phyloP scores from a whole-genome alignment of 2,113 vertebrate species.

The Atrichornis clamosus region DNA sequence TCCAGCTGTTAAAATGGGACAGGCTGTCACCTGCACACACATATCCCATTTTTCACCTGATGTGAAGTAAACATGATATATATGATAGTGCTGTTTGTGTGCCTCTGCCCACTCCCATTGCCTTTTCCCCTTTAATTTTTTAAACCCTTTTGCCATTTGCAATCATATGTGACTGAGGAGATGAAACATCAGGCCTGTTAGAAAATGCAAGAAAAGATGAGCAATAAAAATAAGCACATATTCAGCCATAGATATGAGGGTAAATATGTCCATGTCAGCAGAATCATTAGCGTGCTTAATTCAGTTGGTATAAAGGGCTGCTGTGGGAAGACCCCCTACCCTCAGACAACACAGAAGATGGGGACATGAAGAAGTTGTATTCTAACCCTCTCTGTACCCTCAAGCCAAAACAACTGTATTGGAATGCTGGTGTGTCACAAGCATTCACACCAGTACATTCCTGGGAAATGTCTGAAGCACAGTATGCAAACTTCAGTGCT shows the following conservation, averaged over 20 bases:
- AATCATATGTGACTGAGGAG: background rate
- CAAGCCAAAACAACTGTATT: background rate
- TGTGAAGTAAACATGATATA: background rate
- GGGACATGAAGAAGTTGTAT: background rate
- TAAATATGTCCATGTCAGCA: background rate
- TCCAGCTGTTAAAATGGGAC: background rate
- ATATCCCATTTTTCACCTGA: background rate
- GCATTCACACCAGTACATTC: background rate
- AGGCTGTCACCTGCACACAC: background rate
- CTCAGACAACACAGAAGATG: background rate
- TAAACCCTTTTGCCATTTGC: background rate
- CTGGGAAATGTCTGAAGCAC: background rate
- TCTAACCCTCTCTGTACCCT: background rate
- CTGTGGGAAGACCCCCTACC: background rate
- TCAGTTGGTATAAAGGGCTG: background rate
- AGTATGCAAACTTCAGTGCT: background rate
- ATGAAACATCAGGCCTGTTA: background rate
- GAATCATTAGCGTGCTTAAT: background rate
- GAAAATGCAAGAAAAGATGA: background rate
- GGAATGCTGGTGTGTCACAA: background rate
- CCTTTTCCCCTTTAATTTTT: background rate
- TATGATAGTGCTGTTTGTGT: background rate
- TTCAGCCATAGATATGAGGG: background rate
- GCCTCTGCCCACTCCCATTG: background rate
- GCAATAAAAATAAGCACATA: background rate